Evolutionary conservation across 2,113 vertebrate species (phyloP).

Genomic region (Bujurquina vittata): DNA sequence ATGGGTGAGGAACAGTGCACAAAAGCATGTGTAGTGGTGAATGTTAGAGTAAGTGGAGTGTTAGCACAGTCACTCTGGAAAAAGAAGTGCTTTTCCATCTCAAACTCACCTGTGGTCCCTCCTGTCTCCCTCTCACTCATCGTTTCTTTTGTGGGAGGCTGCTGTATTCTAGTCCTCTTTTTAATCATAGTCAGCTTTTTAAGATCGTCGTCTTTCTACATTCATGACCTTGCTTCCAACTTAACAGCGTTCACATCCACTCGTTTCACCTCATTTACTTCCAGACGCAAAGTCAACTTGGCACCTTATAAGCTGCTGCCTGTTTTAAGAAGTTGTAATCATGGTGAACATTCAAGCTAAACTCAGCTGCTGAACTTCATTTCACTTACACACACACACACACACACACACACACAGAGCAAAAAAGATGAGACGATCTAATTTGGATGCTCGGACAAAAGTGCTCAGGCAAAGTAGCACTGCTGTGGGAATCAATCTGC

Average conservation of each 20-base stretch:
- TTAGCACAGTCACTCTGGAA: conserved; percentile 56
- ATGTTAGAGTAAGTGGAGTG: conserved; percentile 59
- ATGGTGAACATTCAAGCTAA: conserved; percentile 32
- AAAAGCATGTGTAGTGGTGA: conserved; percentile 70
- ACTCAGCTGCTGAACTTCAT: conserved; percentile 33
- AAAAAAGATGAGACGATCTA: conserved; percentile 26
- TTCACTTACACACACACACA: background rate
- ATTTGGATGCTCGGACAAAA: conserved; percentile 41
- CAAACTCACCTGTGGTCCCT: conserved; percentile 28
- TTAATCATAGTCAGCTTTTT: conserved; percentile 59
- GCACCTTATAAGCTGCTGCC: conserved; percentile 39
- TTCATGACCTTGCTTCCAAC: conserved; percentile 25
- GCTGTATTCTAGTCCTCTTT: conserved; percentile 29
- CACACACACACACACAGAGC: background rate
- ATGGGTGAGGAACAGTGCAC: conserved; percentile 44
- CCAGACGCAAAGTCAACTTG: conserved; percentile 50
- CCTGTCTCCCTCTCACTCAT: conserved; percentile 7
- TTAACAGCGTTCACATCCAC: conserved; percentile 39
- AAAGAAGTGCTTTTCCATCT: conserved; percentile 53
- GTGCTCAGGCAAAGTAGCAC: conserved; percentile 19
- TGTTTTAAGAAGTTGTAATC: conserved; percentile 55
- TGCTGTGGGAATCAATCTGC: conserved; percentile 61
- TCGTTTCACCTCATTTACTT: conserved; percentile 54
- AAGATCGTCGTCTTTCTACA: conserved; percentile 31
- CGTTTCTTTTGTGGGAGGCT: conserved; percentile 31